Percentiles rank a stretch among this genome's conserved stretches.
Evolutionary conservation across 2,797 vertebrate genomes (phyloP).

Genomic region (Hipposideros larvatus): DNA sequence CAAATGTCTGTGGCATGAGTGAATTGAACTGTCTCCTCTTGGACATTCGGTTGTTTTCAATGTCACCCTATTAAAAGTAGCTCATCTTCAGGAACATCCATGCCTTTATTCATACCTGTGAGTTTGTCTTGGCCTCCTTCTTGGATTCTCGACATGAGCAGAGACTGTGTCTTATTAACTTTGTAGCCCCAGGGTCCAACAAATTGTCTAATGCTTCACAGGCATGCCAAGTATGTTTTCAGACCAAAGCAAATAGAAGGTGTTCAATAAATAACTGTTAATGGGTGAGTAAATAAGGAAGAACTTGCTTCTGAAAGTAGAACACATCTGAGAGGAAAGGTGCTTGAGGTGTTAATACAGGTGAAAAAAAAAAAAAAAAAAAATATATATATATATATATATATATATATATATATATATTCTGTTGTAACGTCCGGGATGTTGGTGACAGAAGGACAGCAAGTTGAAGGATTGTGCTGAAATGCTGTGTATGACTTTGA

Average conservation of each 20-base stretch:
- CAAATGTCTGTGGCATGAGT: background rate
- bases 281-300: background rate
- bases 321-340: background rate
- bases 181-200: background rate
- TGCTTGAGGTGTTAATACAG: background rate
- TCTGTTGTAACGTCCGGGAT: background rate
- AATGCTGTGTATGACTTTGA: background rate
- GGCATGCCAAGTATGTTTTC: background rate
- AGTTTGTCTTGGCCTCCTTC: background rate
- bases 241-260: background rate
- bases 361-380: no score
- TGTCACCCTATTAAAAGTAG: background rate
- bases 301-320: background rate
- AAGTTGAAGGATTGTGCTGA: background rate
- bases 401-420: background rate
- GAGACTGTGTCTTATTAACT: background rate
- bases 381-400: background rate
- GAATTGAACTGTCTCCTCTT: background rate
- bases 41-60: background rate
- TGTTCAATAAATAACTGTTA: background rate
- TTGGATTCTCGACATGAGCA: background rate
- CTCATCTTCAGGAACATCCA: background rate
- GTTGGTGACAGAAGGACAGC: background rate
- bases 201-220: background rate
- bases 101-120: background rate